These are phyloP conservation scores for Noctua comes DNA, from an alignment of 2,888 invertebrate species.

Conservation along the genomic window DNA sequence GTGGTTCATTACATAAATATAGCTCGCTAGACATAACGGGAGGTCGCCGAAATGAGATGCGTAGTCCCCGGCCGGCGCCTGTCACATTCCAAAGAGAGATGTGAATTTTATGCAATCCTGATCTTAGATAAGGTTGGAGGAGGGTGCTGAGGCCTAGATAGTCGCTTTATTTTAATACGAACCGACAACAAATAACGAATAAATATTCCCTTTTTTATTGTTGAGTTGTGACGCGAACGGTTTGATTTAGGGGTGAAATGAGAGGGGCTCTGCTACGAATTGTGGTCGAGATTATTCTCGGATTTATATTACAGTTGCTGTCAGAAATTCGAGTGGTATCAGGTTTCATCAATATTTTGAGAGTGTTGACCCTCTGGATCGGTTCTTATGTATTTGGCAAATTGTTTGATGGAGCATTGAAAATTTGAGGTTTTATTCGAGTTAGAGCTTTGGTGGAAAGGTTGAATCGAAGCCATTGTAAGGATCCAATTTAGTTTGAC, in stretches of 20 bases:
- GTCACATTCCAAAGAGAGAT: conserved; percentile 85
- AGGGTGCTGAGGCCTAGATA: conserved; percentile 88
- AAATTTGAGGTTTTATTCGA: conserved; percentile 49
- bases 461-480: conserved; percentile 27
- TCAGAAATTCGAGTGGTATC: conserved; percentile 81
- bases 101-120: conserved; percentile 88
- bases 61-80: conserved; percentile 78
- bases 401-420: conserved; percentile 67
- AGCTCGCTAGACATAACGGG: conserved; percentile 68
- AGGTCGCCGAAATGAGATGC: conserved; percentile 82
- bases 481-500: conserved; percentile 44
- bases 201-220: conserved; percentile 89
- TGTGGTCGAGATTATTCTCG: conserved; percentile 86
- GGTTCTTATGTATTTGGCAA: conserved; percentile 63
- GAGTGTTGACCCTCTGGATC: conserved; percentile 72
- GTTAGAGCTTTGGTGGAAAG: conserved; percentile 36
- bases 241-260: conserved; percentile 87
- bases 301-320: conserved; percentile 85
- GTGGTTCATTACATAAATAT: conserved; percentile 70
- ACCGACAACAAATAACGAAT: conserved; percentile 90
- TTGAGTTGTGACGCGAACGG: conserved; percentile 85
- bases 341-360: conserved; percentile 83
- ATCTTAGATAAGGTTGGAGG: conserved; percentile 86
- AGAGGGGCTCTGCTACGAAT: conserved; percentile 84
- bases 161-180: conserved; percentile 89